A percentile compares a stretch with the other conserved stretches of the same genome.
Evolutionary conservation across 2,888 invertebrate genomes (phyloP).

Genomic region (Hirtodrosophila alboralis): DNA sequence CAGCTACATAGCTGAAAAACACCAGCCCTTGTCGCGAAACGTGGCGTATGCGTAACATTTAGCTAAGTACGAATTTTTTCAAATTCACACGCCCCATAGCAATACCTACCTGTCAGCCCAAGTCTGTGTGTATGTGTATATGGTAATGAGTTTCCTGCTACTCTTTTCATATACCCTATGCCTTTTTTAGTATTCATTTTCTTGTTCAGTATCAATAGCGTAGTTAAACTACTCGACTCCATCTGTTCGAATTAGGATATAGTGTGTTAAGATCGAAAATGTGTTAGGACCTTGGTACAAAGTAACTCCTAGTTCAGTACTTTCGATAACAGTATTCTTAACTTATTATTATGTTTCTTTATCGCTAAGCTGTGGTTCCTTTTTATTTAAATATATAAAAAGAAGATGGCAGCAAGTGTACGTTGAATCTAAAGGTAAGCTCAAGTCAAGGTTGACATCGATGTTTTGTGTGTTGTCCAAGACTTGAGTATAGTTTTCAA

Average conservation of each 20-base stretch:
- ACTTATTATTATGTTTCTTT: slow-evolving; percentile 10
- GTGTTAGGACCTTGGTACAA: too few relatives aligned
- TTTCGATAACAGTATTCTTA: too few relatives aligned
- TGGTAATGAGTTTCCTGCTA: slow-evolving; percentile 47
- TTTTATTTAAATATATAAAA: slow-evolving; percentile 58
- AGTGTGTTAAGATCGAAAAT: too few relatives aligned
- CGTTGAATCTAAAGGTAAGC: slow-evolving; percentile 30
- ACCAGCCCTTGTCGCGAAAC: slow-evolving; percentile 26
- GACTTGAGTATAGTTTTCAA: slow-evolving; percentile 9
- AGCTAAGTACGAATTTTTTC: slow-evolving; percentile 39
- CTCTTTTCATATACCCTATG: slow-evolving; percentile 2
- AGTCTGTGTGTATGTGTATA: slow-evolving; percentile 11
- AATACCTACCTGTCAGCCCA: neutral
- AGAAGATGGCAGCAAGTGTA: slow-evolving; percentile 35
- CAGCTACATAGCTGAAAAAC: slow-evolving; percentile 14
- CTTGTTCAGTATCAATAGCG: too few relatives aligned
- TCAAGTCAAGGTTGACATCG: slow-evolving; percentile 59
- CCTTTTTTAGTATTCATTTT: too few relatives aligned
- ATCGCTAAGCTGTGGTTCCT: slow-evolving; percentile 30
- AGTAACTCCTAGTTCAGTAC: too few relatives aligned
- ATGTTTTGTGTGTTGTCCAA: slow-evolving; percentile 24
- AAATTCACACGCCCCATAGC: slow-evolving; percentile 35
- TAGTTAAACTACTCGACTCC: too few relatives aligned
- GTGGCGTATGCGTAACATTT: slow-evolving; percentile 66
- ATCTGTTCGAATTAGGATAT: too few relatives aligned